phyloP scores from a whole-genome alignment of 1,140 invertebrate species.

The Brachionus plicatilis region DNA sequence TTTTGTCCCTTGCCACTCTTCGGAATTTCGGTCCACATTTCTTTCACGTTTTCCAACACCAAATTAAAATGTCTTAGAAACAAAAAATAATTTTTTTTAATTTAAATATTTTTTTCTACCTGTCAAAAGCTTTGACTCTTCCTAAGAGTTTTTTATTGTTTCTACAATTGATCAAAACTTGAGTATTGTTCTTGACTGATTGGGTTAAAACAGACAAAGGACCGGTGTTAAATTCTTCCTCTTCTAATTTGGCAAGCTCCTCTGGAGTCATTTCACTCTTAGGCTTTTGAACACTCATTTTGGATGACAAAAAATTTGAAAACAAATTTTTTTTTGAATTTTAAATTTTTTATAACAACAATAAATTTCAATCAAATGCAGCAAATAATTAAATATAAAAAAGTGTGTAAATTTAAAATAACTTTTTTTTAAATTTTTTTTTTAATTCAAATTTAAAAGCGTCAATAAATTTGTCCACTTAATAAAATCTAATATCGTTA shows the following conservation, averaged over 20 bases:
- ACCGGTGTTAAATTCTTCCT: conserved; percentile 98
- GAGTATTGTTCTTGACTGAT: conserved; percentile 96
- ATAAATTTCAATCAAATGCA: too few species aligned
- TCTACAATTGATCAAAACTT: conserved; percentile 70
- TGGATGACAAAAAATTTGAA: neutral
- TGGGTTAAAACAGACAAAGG: conserved; percentile 94
- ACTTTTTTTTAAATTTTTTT: too few species aligned
- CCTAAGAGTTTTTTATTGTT: conserved; percentile 97
- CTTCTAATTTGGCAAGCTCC: conserved; percentile 86
- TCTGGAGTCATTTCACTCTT: conserved; percentile 86
- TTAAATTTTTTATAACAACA: too few species aligned
- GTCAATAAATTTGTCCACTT: too few species aligned
- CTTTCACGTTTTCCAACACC: conserved; percentile 98
- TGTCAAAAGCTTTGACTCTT: conserved; percentile 95
- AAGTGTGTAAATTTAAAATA: too few species aligned
- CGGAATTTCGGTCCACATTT: conserved; percentile 99
- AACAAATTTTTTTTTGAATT: neutral
- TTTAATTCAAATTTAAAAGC: too few species aligned
- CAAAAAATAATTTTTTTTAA: too few species aligned
- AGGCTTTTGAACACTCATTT: conserved; percentile 54
- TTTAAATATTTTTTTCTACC: conserved; percentile 55
- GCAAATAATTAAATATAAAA: too few species aligned
- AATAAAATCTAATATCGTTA: too few species aligned
- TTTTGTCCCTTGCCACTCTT: conserved; percentile 97
- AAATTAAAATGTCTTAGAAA: conserved; percentile 83